These are phyloP conservation scores for Rhingia campestris DNA, from an alignment of 2,888 invertebrate species.

Conservation along the genomic window DNA sequence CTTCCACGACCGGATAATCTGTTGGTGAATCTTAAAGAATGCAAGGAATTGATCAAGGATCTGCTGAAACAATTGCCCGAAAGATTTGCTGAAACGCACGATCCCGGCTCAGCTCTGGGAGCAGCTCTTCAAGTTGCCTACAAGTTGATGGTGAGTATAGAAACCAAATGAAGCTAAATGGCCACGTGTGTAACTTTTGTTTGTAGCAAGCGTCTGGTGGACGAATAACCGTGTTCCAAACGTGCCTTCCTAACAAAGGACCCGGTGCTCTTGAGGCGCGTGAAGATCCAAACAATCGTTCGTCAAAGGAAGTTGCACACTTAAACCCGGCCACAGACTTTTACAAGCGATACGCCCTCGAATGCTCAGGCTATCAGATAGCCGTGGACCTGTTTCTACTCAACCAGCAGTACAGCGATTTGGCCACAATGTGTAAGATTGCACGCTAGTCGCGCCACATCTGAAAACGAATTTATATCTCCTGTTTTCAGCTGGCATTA, in stretches of 20 bases:
- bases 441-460: not conserved
- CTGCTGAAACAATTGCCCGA: slow-evolving; percentile 90
- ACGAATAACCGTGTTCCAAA: slow-evolving; percentile 96
- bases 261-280: slow-evolving; percentile 92
- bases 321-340: slow-evolving; percentile 98
- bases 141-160: slow-evolving; percentile 90
- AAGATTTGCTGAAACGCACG: slow-evolving; percentile 87
- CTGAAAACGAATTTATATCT: slow-evolving; percentile 9
- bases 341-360: slow-evolving; percentile 96
- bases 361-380: slow-evolving; percentile 97
- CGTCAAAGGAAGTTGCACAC: slow-evolving; percentile 91
- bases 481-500: slow-evolving; percentile 88
- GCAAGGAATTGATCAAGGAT: slow-evolving; percentile 89
- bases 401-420: slow-evolving; percentile 95
- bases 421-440: slow-evolving; percentile 92
- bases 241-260: slow-evolving; percentile 92
- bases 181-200: slow-evolving; percentile 7
- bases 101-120: slow-evolving; percentile 93
- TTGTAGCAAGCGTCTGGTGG: slow-evolving; percentile 94
- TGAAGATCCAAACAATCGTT: slow-evolving; percentile 94
- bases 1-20: slow-evolving; percentile 96
- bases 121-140: slow-evolving; percentile 96
- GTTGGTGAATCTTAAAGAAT: slow-evolving; percentile 94
- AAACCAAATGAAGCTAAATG: not conserved
- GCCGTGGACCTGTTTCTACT: slow-evolving; percentile 97